phyloP scores from a whole-genome alignment of 2,113 vertebrate species.

The Phylloscopus whistleri region DNA sequence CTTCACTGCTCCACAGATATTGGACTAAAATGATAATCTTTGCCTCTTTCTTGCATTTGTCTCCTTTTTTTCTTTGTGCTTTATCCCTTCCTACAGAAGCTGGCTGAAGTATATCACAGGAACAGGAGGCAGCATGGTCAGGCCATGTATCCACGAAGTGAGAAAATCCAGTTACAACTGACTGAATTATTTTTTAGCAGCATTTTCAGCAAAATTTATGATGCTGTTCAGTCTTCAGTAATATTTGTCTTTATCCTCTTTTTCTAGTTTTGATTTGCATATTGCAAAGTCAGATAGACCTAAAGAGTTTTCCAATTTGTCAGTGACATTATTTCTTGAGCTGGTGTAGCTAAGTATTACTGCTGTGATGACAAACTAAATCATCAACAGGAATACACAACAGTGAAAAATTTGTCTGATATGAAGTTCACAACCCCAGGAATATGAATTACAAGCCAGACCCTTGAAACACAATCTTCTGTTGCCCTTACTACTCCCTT shows the following conservation, averaged over 20 bases:
- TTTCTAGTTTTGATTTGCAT: neutral
- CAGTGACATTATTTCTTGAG: neutral
- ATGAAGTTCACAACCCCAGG: neutral
- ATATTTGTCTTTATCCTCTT: neutral
- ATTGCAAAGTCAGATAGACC: neutral
- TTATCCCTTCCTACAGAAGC: neutral
- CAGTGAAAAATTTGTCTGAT: neutral
- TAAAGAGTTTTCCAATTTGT: neutral
- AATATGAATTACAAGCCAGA: neutral
- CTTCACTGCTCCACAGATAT: neutral
- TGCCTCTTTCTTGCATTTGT: neutral
- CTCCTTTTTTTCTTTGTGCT: neutral
- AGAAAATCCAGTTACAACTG: neutral
- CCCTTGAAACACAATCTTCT: neutral
- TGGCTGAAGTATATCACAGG: neutral
- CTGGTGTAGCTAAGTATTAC: rapidly evolving
- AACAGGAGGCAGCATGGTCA: neutral
- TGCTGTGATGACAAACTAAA: neutral
- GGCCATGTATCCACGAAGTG: neutral
- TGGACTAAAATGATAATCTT: neutral
- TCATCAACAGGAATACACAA: neutral
- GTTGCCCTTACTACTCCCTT: neutral
- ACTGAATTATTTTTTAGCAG: neutral
- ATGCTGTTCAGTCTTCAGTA: neutral
- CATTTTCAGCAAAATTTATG: neutral